Percentiles rank a stretch among this genome's conserved stretches.
Conservation (phyloP, 2,797 vertebrate genomes). For the Psittacula echo region DNA sequence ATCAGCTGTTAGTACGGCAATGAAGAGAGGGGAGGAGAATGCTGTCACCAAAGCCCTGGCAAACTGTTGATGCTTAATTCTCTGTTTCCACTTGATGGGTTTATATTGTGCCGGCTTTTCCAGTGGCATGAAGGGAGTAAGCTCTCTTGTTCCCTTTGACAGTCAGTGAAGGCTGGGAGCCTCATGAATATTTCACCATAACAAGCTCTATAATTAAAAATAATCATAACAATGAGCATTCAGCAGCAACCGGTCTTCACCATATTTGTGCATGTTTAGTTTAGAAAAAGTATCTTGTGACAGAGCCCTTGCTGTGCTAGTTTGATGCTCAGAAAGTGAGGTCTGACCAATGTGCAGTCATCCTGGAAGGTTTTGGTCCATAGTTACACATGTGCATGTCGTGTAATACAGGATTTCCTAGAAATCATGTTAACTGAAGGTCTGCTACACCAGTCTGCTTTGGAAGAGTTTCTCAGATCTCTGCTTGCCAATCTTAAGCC, state of each 20-base stretch:
- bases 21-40: conserved; percentile 14
- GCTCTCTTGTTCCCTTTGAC: neutral
- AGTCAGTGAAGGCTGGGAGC: neutral
- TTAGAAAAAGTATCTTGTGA: neutral
- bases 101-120: neutral
- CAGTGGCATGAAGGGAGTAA: neutral
- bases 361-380: neutral
- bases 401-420: neutral
- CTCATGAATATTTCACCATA: neutral
- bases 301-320: neutral
- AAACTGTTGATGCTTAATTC: neutral
- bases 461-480: neutral
- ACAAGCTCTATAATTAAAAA: conserved; percentile 13
- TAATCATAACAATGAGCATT: neutral
- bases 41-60: conserved; percentile 2
- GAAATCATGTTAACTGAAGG: neutral
- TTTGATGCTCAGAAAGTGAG: neutral
- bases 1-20: neutral
- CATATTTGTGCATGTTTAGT: neutral
- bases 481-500: neutral
- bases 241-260: neutral
- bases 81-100: conserved; percentile 30
- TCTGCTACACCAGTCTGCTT: neutral
- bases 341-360: neutral
- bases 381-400: accelerated